Evolutionary conservation across 2,113 vertebrate species (phyloP).

Genomic region (Oncorhynchus masou): DNA sequence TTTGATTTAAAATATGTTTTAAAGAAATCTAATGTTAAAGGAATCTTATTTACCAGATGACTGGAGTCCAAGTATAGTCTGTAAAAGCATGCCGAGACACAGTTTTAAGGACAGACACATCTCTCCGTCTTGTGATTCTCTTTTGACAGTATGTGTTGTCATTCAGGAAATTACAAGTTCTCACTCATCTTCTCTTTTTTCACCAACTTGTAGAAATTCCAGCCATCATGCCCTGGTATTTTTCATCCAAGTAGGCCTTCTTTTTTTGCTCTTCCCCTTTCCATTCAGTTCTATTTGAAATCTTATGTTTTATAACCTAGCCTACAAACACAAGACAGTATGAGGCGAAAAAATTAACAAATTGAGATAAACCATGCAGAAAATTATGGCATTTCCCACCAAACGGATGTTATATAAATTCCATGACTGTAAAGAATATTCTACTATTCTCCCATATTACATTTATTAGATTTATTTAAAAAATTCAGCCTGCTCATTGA

Average conservation of each 20-base stretch:
- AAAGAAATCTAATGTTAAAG: not conserved
- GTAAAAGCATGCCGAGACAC: slow-evolving; percentile 12
- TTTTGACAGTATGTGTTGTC: not conserved
- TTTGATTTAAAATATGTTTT: not conserved
- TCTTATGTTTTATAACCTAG: no score
- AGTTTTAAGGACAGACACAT: slow-evolving; percentile 7
- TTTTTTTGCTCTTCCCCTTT: not conserved
- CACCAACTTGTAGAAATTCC: not conserved
- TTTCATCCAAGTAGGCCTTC: not conserved
- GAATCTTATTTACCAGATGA: slow-evolving; percentile 44
- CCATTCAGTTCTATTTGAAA: no score
- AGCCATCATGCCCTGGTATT: not conserved
- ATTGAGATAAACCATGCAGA: no score
- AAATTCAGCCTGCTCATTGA: no score
- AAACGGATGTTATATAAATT: no score
- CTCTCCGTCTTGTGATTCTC: slow-evolving; percentile 5
- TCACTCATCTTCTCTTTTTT: not conserved
- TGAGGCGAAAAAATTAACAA: no score
- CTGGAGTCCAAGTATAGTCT: slow-evolving; percentile 19
- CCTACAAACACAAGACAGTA: no score
- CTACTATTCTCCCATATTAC: no score
- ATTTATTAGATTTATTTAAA: no score
- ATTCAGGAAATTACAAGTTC: slow-evolving; percentile 40
- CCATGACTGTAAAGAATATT: no score
- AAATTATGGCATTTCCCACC: no score